These are phyloP conservation scores for Paralichthys olivaceus DNA, from an alignment of 2,113 vertebrate species.

Conservation along the genomic window DNA sequence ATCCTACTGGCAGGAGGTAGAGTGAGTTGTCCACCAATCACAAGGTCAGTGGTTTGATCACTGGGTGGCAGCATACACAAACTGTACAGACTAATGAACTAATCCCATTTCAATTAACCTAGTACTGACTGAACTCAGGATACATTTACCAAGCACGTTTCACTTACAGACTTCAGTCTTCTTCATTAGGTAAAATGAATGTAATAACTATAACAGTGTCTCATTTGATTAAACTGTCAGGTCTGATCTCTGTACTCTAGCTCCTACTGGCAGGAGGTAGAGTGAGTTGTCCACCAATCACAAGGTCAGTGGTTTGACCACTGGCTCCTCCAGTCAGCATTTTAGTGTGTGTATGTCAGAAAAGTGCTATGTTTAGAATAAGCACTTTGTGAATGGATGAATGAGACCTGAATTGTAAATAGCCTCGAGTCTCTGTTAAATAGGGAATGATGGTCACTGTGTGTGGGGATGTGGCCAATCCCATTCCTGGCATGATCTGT, in stretches of 20 bases:
- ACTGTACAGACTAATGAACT: neutral
- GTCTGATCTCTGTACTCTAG: too few species aligned
- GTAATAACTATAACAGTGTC: neutral
- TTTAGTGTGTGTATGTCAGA: neutral
- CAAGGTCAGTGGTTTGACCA: neutral
- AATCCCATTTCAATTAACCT: neutral
- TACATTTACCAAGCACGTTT: too few species aligned
- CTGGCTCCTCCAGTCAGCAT: neutral
- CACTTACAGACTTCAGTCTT: too few species aligned
- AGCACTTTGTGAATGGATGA: neutral
- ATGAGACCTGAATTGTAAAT: too few species aligned
- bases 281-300: neutral
- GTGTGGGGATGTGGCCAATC: too few species aligned
- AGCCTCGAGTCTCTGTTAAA: too few species aligned
- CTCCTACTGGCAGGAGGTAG: neutral
- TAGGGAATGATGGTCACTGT: too few species aligned
- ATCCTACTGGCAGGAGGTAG: neutral
- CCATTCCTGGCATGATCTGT: neutral
- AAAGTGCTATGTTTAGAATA: too few species aligned
- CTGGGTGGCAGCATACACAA: conserved; percentile 17
- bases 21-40: neutral
- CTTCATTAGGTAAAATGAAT: neutral
- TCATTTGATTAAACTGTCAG: neutral
- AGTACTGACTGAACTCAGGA: neutral
- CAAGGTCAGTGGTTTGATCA: neutral